phyloP scores from a whole-genome alignment of 2,113 vertebrate genomes.

The Todiramphus chloris region DNA sequence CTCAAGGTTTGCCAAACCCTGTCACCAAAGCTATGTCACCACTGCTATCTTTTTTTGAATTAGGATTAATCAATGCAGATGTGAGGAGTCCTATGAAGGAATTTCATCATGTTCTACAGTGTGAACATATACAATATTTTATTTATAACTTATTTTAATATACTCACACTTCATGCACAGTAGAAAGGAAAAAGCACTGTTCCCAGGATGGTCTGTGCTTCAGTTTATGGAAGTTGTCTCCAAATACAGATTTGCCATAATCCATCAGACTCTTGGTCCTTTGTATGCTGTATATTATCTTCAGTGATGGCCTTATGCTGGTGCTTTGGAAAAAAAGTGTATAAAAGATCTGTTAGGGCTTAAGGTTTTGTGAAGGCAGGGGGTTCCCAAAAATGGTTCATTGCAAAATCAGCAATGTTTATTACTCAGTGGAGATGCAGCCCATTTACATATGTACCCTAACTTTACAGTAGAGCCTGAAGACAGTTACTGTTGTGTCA shows the following conservation, averaged over 20 bases:
- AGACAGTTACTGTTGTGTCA: neutral
- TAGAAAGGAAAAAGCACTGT: neutral
- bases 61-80: neutral
- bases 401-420: neutral
- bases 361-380: neutral
- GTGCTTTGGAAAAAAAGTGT: neutral
- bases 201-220: neutral
- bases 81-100: neutral
- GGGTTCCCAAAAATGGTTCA: neutral
- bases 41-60: neutral
- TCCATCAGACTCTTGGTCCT: neutral
- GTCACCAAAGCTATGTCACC: neutral
- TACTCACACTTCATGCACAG: neutral
- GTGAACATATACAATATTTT: neutral
- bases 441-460: neutral
- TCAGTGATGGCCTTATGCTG: neutral
- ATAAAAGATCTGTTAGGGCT: neutral
- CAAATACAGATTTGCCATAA: neutral
- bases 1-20: neutral
- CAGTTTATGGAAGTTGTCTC: neutral
- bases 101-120: neutral
- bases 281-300: neutral
- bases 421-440: neutral
- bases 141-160: neutral
- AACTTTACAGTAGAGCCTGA: neutral